Evolutionary conservation across 2,888 invertebrate species (phyloP).

Genomic region (Uloborus plumipes): DNA sequence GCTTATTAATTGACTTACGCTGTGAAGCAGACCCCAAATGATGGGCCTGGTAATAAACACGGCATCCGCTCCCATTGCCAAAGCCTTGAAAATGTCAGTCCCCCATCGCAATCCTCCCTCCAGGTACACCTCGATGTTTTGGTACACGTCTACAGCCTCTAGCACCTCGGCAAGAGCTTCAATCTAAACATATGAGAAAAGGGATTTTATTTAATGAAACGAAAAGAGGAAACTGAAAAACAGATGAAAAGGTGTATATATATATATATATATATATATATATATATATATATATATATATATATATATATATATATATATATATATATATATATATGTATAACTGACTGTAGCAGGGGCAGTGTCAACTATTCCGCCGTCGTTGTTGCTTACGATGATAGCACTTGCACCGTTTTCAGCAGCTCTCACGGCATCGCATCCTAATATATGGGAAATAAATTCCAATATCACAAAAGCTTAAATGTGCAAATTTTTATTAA

Average conservation of each 20-base stretch:
- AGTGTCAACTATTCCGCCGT: not conserved
- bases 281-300: no score
- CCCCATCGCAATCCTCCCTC: slow-evolving; percentile 3
- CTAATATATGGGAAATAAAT: not conserved
- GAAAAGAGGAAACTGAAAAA: no score
- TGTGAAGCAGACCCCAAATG: not conserved
- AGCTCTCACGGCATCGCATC: not conserved
- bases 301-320: no score
- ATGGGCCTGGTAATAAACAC: not conserved
- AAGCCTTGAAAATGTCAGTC: slow-evolving; percentile 2
- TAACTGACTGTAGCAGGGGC: not conserved
- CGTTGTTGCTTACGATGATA: not conserved
- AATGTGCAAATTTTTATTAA: not conserved
- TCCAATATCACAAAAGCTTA: not conserved
- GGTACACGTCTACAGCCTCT: slow-evolving; percentile 9
- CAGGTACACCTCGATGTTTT: slow-evolving; percentile 1
- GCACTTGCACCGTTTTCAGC: slow-evolving; percentile 7
- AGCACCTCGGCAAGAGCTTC: slow-evolving; percentile 6
- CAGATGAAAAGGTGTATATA: not conserved
- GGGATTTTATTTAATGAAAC: no score
- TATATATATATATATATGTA: no score
- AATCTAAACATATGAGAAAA: not conserved
- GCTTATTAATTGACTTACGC: no score
- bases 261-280: no score
- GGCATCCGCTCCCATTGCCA: slow-evolving; percentile 6